These are phyloP conservation scores for Umimayanthus chanpuru DNA, from an alignment of 92 coral and sea anemone species.

Conservation along the genomic window DNA sequence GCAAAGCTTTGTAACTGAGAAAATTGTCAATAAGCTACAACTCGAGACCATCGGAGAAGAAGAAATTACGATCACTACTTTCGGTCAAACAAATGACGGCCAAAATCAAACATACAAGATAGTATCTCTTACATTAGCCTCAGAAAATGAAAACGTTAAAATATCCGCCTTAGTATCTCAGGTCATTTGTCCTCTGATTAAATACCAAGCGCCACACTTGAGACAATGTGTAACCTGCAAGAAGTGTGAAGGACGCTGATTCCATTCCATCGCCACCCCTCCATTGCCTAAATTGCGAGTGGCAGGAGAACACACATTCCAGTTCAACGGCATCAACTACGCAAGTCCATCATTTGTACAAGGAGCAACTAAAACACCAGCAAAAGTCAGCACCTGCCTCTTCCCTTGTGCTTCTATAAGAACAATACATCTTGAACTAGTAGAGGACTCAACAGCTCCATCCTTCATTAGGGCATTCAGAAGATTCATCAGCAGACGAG, in stretches of 20 bases:
- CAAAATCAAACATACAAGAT: slow-evolving; percentile 25
- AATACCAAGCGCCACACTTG: slow-evolving; percentile 38
- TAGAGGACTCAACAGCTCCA: slow-evolving; percentile 49
- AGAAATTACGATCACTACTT: slow-evolving; percentile 36
- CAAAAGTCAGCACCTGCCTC: slow-evolving; percentile 49
- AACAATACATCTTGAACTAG: slow-evolving; percentile 61
- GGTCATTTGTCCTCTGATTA: slow-evolving; percentile 22
- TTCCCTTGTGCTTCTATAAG: slow-evolving; percentile 55
- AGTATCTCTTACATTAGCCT: slow-evolving; percentile 25
- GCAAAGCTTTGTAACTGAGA: slow-evolving; percentile 21
- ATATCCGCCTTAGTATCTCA: slow-evolving; percentile 33
- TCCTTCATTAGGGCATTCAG: slow-evolving; percentile 55
- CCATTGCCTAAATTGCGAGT: slow-evolving; percentile 57
- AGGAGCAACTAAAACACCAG: slow-evolving; percentile 31
- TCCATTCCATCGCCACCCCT: slow-evolving; percentile 44
- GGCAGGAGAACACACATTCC: slow-evolving; percentile 48
- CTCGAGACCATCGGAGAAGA: slow-evolving; percentile 24
- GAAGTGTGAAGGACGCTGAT: slow-evolving; percentile 55
- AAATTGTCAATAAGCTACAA: slow-evolving; percentile 23
- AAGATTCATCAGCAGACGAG: slow-evolving; percentile 53
- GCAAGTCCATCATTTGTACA: slow-evolving; percentile 59
- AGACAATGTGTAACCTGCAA: slow-evolving; percentile 55
- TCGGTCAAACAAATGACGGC: slow-evolving; percentile 32
- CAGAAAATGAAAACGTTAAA: slow-evolving; percentile 25
- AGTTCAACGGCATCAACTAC: slow-evolving; percentile 57